These are phyloP conservation scores for Enteromius afrohamiltoni DNA, from an alignment of 2,797 vertebrate species.

Conservation along the genomic window DNA sequence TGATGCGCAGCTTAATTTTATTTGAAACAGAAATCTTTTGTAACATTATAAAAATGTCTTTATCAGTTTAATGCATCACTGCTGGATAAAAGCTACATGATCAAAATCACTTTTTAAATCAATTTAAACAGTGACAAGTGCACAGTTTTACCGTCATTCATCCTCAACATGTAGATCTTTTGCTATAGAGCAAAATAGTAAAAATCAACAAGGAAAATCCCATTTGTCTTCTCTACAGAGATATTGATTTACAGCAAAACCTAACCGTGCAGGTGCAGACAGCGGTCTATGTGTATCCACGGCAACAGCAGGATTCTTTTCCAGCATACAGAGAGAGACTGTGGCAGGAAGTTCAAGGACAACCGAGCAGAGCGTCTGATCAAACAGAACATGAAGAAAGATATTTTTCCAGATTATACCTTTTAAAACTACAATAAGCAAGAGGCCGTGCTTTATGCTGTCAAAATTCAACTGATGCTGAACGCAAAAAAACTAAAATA, in stretches of 20 bases:
- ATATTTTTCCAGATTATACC: too few relatives aligned
- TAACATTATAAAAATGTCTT: too few relatives aligned
- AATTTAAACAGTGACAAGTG: too few relatives aligned
- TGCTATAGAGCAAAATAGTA: background rate
- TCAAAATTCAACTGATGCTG: background rate
- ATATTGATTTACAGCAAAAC: background rate
- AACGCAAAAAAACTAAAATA: background rate
- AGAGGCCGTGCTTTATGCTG: background rate
- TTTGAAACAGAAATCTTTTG: too few relatives aligned
- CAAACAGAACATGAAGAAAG: background rate
- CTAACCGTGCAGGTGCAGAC: background rate
- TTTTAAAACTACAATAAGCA: background rate
- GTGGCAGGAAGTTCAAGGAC: slow-evolving; percentile 28
- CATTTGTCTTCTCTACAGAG: background rate
- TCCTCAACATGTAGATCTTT: background rate
- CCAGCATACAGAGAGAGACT: background rate
- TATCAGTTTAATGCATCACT: too few relatives aligned
- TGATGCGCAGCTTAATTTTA: background rate
- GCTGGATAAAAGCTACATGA: background rate
- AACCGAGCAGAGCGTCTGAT: background rate
- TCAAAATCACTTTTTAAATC: background rate
- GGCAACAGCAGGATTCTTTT: slow-evolving; percentile 19
- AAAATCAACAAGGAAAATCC: background rate
- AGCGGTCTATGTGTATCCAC: background rate
- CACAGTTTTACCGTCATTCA: background rate